Percentiles rank a stretch among this genome's conserved stretches.
These are phyloP conservation scores for Scrobipalpa costella DNA, from an alignment of 2,888 invertebrate species.

Conservation along the genomic window DNA sequence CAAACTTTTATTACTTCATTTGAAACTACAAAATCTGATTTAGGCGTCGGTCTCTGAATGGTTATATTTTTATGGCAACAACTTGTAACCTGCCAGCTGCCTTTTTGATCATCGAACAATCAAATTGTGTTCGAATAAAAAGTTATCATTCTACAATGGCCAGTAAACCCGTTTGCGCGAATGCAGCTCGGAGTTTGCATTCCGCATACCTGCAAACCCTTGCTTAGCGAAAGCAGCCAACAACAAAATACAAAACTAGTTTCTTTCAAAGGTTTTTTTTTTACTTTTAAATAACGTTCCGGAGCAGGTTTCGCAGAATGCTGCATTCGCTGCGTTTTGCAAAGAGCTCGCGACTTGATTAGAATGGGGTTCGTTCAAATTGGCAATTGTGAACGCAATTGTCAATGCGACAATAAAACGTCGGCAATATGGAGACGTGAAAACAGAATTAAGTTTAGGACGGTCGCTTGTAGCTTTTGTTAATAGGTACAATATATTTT, in stretches of 20 bases:
- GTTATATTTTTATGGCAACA: slow-evolving; percentile 32
- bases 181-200: slow-evolving; percentile 70
- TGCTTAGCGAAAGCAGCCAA: slow-evolving; percentile 23
- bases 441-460: slow-evolving; percentile 3
- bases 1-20: too few relatives aligned
- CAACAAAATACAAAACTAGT: slow-evolving; percentile 45
- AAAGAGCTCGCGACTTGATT: slow-evolving; percentile 43
- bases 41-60: not conserved
- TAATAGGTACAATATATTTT: not conserved
- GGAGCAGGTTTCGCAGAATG: slow-evolving; percentile 41
- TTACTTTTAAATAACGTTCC: slow-evolving; percentile 32
- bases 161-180: slow-evolving; percentile 53
- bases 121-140: slow-evolving; percentile 38
- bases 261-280: slow-evolving; percentile 37
- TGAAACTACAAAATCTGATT: too few relatives aligned
- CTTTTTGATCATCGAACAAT: slow-evolving; percentile 29
- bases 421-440: slow-evolving; percentile 15
- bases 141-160: slow-evolving; percentile 37
- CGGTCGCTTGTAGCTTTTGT: too few relatives aligned
- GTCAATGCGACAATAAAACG: slow-evolving; percentile 29
- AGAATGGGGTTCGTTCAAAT: slow-evolving; percentile 42
- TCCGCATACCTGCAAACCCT: slow-evolving; percentile 64
- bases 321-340: slow-evolving; percentile 41
- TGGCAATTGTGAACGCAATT: slow-evolving; percentile 41
- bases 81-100: slow-evolving; percentile 49